A percentile compares a stretch with the other conserved stretches of the same genome.
Evolutionary conservation across 2,797 vertebrate genomes (phyloP).

Genomic region (Vespertilio murinus): DNA sequence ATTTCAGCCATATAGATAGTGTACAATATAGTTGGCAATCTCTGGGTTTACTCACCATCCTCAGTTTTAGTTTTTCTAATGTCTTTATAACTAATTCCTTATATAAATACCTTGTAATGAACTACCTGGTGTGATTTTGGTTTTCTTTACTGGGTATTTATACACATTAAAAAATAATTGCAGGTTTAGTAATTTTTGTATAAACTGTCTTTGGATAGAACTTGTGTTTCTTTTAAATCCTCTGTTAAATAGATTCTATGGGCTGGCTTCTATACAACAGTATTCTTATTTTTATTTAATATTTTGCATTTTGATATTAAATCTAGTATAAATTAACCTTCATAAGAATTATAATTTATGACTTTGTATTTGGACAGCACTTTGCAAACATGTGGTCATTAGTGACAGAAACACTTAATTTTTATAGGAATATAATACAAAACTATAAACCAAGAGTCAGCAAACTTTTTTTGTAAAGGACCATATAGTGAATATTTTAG

Average conservation of each 20-base stretch:
- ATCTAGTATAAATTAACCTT: neutral
- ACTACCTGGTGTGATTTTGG: neutral
- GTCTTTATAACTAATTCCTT: neutral
- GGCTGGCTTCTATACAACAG: neutral
- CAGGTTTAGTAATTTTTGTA: neutral
- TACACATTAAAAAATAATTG: neutral
- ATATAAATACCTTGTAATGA: conserved; percentile 21
- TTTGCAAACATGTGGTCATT: neutral
- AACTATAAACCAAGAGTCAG: neutral
- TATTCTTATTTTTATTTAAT: conserved; percentile 18
- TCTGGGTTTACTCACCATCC: neutral
- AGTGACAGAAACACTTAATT: conserved; percentile 25
- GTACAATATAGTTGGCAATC: neutral
- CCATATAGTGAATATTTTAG: conserved; percentile 14
- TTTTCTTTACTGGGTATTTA: neutral
- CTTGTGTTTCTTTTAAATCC: conserved; percentile 3
- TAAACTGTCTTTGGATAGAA: neutral
- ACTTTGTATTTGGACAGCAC: conserved; percentile 23
- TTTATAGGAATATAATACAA: conserved; percentile 16
- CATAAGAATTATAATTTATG: neutral
- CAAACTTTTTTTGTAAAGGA: neutral
- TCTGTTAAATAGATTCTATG: conserved; percentile 8
- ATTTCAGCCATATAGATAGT: neutral
- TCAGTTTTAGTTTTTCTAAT: neutral
- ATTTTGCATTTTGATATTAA: conserved; percentile 15